A percentile compares a stretch with the other conserved stretches of the same genome.
phyloP scores from a whole-genome alignment of 2,888 invertebrate genomes.

The Eupithecia abbreviata region DNA sequence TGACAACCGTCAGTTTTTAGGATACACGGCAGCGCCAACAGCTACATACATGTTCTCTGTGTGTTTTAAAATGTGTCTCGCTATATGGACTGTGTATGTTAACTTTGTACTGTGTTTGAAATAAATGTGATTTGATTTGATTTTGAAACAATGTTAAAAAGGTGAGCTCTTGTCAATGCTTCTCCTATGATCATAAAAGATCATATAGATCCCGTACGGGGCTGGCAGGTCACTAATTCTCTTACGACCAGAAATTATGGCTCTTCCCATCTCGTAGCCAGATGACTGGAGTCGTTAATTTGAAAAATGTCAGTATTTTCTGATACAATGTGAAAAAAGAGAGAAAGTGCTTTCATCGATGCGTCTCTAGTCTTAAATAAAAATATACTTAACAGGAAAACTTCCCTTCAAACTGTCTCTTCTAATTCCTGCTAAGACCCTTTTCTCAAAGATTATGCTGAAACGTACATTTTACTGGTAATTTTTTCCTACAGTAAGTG shows the following conservation, averaged over 20 bases:
- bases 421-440: constrained; percentile 39
- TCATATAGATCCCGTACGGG: no score
- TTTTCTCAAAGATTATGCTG: constrained; percentile 47
- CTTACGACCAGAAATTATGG: background rate
- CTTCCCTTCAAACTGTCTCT: constrained; percentile 18
- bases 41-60: no score
- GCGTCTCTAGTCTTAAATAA: constrained; percentile 2
- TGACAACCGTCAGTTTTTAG: no score
- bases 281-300: background rate
- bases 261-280: background rate
- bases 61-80: no score
- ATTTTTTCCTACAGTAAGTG: constrained; percentile 77
- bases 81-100: no score
- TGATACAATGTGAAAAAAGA: background rate
- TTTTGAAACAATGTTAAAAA: no score
- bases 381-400: constrained; percentile 9
- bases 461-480: constrained; percentile 67
- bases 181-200: no score
- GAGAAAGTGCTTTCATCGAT: background rate
- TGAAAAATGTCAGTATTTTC: background rate
- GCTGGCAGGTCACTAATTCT: no score
- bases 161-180: no score
- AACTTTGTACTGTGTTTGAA: no score
- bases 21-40: no score
- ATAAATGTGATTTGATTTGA: no score